These are phyloP conservation scores for Takifugu bimaculatus DNA, from an alignment of 2,113 vertebrate genomes.

Conservation along the genomic window DNA sequence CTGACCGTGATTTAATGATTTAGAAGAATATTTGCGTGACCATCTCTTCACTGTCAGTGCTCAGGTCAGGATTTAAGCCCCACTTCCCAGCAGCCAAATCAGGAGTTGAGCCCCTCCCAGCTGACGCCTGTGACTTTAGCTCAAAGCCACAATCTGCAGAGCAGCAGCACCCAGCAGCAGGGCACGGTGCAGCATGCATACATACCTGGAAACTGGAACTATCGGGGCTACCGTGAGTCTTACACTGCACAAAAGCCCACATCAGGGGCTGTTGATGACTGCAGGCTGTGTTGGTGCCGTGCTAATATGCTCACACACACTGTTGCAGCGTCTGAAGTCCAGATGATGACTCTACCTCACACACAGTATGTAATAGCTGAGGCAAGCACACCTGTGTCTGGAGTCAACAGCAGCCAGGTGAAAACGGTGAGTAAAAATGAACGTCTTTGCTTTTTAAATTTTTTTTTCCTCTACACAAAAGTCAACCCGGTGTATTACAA, in stretches of 20 bases:
- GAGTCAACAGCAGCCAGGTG: constrained; percentile 84
- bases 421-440: constrained; percentile 82
- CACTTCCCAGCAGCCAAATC: constrained; percentile 81
- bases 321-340: constrained; percentile 89
- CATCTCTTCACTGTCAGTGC: neutral
- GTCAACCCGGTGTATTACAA: neutral
- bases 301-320: neutral
- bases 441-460: neutral
- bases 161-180: constrained; percentile 70
- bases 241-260: neutral
- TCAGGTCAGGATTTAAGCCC: constrained; percentile 87
- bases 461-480: neutral
- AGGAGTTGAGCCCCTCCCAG: constrained; percentile 86
- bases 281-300: neutral
- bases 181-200: constrained; percentile 89
- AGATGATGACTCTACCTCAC: constrained; percentile 97
- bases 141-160: constrained; percentile 79
- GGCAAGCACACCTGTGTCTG: constrained; percentile 81
- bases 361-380: constrained; percentile 96
- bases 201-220: constrained; percentile 91
- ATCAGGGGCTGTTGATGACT: neutral
- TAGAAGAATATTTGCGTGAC: neutral
- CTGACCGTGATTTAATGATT: neutral
- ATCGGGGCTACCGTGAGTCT: constrained; percentile 88
- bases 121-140: constrained; percentile 77